A percentile compares a stretch with the other conserved stretches of the same genome.
Conservation (phyloP, 2,888 invertebrate genomes). For the Aporophyla nigra region DNA sequence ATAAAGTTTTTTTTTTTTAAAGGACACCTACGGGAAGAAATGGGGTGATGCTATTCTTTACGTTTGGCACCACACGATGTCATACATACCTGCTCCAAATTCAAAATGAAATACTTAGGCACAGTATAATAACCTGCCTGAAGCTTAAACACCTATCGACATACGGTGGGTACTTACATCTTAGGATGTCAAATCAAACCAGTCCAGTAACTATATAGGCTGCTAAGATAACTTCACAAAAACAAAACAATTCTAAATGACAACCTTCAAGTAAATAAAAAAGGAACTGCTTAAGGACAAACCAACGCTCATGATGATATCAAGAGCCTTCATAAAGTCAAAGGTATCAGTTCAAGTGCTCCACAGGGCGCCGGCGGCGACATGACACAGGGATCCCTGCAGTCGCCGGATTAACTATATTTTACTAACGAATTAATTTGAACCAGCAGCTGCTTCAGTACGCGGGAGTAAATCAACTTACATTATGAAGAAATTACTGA, state of each 20-base stretch:
- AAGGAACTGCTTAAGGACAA: background rate
- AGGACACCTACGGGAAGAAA: no score
- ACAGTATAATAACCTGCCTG: no score
- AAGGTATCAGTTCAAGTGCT: constrained; percentile 69
- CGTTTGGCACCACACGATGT: no score
- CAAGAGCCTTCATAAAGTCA: constrained; percentile 58
- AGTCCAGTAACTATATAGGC: background rate
- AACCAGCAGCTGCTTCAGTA: constrained; percentile 55
- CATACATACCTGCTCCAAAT: no score
- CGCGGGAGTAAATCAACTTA: constrained; percentile 35
- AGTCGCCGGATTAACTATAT: constrained; percentile 73
- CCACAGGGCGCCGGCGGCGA: constrained; percentile 76
- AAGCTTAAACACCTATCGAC: no score
- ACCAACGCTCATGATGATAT: constrained; percentile 45
- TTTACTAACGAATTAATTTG: constrained; percentile 81
- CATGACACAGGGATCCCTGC: constrained; percentile 71
- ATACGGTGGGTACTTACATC: no score
- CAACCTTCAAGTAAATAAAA: background rate
- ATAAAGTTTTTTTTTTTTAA: no score
- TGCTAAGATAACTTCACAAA: background rate
- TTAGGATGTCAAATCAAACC: background rate
- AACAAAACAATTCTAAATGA: background rate
- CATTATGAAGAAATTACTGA: constrained; percentile 9
- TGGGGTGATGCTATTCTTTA: no score
- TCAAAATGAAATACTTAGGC: no score